Conservation (phyloP, 1,140 invertebrate species). For the Globodera ellingtonae region DNA sequence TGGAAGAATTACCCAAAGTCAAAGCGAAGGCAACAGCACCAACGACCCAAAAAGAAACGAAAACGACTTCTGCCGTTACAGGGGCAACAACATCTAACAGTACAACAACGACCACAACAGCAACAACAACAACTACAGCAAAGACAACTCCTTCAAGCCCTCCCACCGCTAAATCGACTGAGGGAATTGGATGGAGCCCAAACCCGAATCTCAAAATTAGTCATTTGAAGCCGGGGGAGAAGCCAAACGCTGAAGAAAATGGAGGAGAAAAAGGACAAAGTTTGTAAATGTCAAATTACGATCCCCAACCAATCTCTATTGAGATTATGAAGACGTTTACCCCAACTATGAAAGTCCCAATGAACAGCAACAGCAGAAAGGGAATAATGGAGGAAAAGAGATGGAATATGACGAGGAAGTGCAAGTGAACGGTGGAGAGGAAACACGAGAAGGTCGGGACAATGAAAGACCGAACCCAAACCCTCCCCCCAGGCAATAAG, state of each 20-base stretch:
- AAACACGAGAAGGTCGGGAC: not conserved
- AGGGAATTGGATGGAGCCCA: not conserved
- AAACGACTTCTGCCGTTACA: not conserved
- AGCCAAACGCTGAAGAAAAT: slow-evolving; percentile 22
- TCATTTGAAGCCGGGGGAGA: slow-evolving; percentile 4
- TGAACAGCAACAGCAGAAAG: slow-evolving; percentile 7
- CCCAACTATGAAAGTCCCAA: slow-evolving; percentile 32
- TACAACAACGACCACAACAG: not conserved
- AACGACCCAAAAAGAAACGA: not conserved
- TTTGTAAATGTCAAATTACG: not conserved
- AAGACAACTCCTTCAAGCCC: not conserved
- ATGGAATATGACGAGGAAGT: slow-evolving; percentile 17
- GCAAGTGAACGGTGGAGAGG: not conserved
- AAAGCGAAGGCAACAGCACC: not conserved
- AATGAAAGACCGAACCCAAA: not conserved
- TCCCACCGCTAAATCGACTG: not conserved
- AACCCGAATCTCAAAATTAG: not conserved
- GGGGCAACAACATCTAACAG: not conserved
- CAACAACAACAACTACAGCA: not conserved
- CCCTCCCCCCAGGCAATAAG: not conserved
- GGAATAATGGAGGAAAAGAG: slow-evolving; percentile 21
- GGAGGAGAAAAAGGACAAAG: not conserved
- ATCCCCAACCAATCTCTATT: too few relatives aligned
- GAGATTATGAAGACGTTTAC: slow-evolving; percentile 40
- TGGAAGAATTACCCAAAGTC: not conserved